Evolutionary conservation across 2,888 invertebrate genomes (phyloP), one percentile per base, ranked within the genome.

Genomic region (Lissocephala sabroskyi): DNA sequence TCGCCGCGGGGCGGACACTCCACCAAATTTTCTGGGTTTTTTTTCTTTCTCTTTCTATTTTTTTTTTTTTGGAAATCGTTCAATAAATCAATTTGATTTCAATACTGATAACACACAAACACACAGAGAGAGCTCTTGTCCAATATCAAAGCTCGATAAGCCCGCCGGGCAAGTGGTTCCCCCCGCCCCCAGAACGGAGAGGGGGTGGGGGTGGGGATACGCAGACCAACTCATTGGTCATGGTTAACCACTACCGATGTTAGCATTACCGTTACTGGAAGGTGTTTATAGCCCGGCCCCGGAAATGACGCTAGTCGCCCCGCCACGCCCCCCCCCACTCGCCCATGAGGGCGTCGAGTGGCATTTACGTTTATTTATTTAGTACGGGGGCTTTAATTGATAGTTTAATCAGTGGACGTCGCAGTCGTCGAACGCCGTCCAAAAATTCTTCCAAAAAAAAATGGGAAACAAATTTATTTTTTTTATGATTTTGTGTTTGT

Each of bases 31-130:
- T n/a, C n/a, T n/a, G n/a, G n/a, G n/a, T n/a, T n/a, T n/a, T 23
- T 23, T 23, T 7, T 23, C 7, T 23, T 23, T 23, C 23, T 23
- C 7, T 7, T 23, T 23, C 23, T 23, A 23, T 7, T 23, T 23
- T 23, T 23, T 23, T 23, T 45, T 19, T 37, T 19, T 19, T 30
- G 53, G 56, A 70, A 74, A 75, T 71, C 68, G 65, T 55, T 59
- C 7, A 52, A 66, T 78, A 75, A 78, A 75, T 78, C 78, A 75
- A 75, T 75, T 77, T 62, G 75, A 77, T 74, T 67, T 59, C 36
- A 41, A 74, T 68, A 74, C 16, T 16, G 35, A 35, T 35, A 35
- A 35, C 14, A 7, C 14, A 32, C 5, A 32, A 32, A 32, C n/a
- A 28, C 29, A 10, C 28, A 41, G 16, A 41, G 28, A 26, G 41